Evolutionary conservation across 2,797 vertebrate genomes (phyloP), one percentile per base, ranked within the genome.

Genomic region (Danio tinwini): DNA sequence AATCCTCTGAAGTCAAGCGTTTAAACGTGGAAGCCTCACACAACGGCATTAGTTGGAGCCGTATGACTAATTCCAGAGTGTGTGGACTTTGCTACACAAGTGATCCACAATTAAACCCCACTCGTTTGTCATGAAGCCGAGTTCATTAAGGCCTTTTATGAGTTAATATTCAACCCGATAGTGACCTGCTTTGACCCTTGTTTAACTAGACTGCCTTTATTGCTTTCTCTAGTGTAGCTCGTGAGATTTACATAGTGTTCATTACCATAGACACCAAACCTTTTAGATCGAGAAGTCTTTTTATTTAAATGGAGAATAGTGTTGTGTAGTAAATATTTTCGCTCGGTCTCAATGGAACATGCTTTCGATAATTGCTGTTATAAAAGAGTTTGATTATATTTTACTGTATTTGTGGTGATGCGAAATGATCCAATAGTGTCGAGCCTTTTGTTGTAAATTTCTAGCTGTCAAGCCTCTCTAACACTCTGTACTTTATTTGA

Each of bases 181-280:
- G 76, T 79, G 59, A 40, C 21, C 70, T 3, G 19, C 11, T 17
- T 39, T 74, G 59, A 63, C 47, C 10, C 52, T 17, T 69, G 63
- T 14, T 71, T 39, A 71, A 62, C 40, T 21, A 79, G 47, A 68
- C 40, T 6, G 16, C 45, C 45, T 75, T 72, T 80, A 76, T 63
- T 78, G 14, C 49, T 69, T 11, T 77, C 65, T 42, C 49, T 44
- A 37, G 61, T 78, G 58, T 72, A 74, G 62, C 17, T 14, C 72
- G 55, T 52, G 74, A 72, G 72, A 72, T n/a, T 63, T 52, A 68
- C 19, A 49, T 70, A 68, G 45, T 49, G 39, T 86, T 82, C 85
- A 83, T 89, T 88, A 88, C 90, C 88, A 85, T 85, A 90, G 90
- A 86, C 88, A 93, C 91, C n/a, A 82, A 82, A 64, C 16, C 44